Evolutionary conservation across 2,113 vertebrate genomes (phyloP), one percentile per base, ranked within the genome.

Genomic region (Fregetta grallaria): DNA sequence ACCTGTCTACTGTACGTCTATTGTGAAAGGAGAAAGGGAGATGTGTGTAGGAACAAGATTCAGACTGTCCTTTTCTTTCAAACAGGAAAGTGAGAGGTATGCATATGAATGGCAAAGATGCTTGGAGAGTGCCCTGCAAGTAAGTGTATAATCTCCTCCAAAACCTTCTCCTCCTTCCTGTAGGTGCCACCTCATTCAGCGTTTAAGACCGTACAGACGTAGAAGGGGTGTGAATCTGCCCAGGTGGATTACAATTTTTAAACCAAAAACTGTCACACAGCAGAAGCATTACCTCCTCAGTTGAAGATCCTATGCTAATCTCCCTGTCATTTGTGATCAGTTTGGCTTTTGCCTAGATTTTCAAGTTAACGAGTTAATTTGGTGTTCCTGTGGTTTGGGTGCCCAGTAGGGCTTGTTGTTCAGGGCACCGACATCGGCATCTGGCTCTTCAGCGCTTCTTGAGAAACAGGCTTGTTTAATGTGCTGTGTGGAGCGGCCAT

Each of bases 51-150:
- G 55, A 68, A 25, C 19, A 36, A 32, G 38, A 38, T 68, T 83
- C 42, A 49, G 40, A 77, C 88, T 84, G 79, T 92, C 73, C 81
- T 95, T 40, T 89, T 53, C 94, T 94, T 97, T 84, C 67, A 80
- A 66, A 53, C 27, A 99, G 99, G 99, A 99, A 97, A 99, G 99
- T 5, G 99, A 99, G 97, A 99, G 99, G 47, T 99, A 99, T 2
- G 99, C 99, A 0, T 99, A 99, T 11, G 99, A 99, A 95, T 99
- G 99, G 99, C 99, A 99, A 84, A 98, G 99, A 47, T 99, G 99
- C 97, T 97, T 99, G 98, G 98, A 99, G 97, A 99, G 98, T 34
- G 99, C 99, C 63, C 97, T 99, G 53, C 99, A 99, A 97, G 99
- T 99, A 97, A 98, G 98, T 97, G 86, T 77, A 17, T 52, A 40